Base-by-base conservation (phyloP, 2,888 invertebrate genomes). In the Hedya salicella region DNA sequence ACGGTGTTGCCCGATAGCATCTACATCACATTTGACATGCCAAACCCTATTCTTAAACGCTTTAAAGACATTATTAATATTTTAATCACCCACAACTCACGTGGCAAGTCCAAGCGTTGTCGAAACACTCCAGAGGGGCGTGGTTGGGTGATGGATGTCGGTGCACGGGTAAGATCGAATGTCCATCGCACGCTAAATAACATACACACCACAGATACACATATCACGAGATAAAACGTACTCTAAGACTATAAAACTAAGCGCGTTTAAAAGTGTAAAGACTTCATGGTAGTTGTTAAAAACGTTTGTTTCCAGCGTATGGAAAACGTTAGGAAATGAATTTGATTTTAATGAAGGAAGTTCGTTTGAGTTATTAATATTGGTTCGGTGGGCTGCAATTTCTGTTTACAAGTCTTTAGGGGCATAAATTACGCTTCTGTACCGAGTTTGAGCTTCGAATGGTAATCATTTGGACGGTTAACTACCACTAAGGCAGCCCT, bases 111-210 rank as follows among this genome's bases (percentile, higher is more conserved):
- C 50, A 56, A 46, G 71, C 75, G 76, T 78, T 77, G 80, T 78
- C 77, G 74, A 75, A 79, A 74, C 74, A 66, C 69, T 75, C 78
- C 76, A 77, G 68, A 71, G 76, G 73, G 90, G 90, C 89, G 90
- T 83, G 90, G 89, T 69, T 54, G 79, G 62, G 72, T 88, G 91
- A 90, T 91, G 87, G 89, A 90, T 91, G 87, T 75, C 76, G 69
- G 76, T 79, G 79, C 78, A 73, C 69, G 77, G 36, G n/a, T 72
- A 73, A 75, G 82, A 82, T 82, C 80, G 79, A 82, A 80, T 81
- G 81, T 81, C 78, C 76, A 79, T 8, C 36, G 69, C 71, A 53
- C 21, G 49, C 59, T 65, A 60, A 60, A 64, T 64, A 64, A 65
- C 65, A 63, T 50, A 59, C 63, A 57, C 48, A 30, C 14, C n/a